A percentile compares a stretch with the other conserved stretches of the same genome.
Evolutionary conservation across 2,888 invertebrate species (phyloP).

Genomic region (Drosophila neoperkinsi): DNA sequence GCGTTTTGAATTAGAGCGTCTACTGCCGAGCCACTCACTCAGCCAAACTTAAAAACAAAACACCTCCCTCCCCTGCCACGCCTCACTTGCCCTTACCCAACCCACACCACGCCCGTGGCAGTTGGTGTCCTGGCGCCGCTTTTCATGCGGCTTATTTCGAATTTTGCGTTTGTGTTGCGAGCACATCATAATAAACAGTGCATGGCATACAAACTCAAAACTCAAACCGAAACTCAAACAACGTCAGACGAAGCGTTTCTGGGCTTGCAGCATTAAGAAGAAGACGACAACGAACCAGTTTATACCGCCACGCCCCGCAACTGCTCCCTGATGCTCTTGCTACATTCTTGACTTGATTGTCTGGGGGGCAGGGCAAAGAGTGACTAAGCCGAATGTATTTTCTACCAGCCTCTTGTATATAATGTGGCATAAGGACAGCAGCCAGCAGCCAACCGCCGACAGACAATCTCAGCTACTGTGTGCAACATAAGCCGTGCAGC

Average conservation of each 20-base stretch:
- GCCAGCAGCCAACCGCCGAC: conserved; percentile 6
- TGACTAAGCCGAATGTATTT: conserved; percentile 72
- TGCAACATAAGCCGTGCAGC: conserved; percentile 45
- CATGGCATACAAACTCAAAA: conserved; percentile 20
- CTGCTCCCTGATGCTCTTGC: conserved; percentile 8
- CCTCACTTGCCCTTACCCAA: background rate
- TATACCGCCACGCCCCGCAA: background rate
- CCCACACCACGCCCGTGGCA: conserved; percentile 15
- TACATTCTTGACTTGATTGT: conserved; percentile 43
- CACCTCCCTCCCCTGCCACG: no score
- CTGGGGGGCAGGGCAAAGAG: conserved; percentile 43
- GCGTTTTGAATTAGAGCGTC: conserved; percentile 33
- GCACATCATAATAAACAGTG: conserved; percentile 65
- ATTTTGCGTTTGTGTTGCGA: conserved; percentile 65
- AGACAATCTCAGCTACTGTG: conserved; percentile 53
- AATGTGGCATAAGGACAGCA: conserved; percentile 28
- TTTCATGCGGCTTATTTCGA: conserved; percentile 69
- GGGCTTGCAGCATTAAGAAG: conserved; percentile 16
- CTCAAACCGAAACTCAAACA: conserved; percentile 45
- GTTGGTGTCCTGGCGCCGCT: conserved; percentile 39
- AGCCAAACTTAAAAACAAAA: conserved; percentile 3
- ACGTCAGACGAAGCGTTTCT: conserved; percentile 50
- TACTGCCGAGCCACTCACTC: conserved; percentile 1
- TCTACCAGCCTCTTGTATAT: conserved; percentile 32
- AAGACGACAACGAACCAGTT: conserved; percentile 48